Percentiles rank a stretch among this genome's conserved stretches.
phyloP scores from a whole-genome alignment of 64 coral and sea anemone genomes.

The Hydrozoanthus tunicans region DNA sequence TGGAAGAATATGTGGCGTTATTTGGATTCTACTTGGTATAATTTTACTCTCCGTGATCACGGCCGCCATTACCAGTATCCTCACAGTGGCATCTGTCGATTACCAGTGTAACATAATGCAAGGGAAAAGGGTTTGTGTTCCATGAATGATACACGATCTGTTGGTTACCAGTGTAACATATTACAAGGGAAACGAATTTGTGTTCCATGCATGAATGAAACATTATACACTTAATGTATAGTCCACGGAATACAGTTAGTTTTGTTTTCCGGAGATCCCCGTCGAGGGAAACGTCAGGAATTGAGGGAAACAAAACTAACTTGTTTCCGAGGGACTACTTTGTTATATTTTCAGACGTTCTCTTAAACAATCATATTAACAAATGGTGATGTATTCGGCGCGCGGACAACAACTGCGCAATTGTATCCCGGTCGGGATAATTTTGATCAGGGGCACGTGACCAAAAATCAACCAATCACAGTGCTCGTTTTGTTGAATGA shows the following conservation, averaged over 20 bases:
- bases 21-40: conserved; percentile 33
- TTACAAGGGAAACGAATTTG: conserved; percentile 39
- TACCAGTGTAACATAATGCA: conserved; percentile 31
- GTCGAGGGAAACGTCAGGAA: neutral
- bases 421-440: no score
- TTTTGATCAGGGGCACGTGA: neutral
- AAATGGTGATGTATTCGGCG: no score
- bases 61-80: conserved; percentile 53
- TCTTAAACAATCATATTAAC: no score
- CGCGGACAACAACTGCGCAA: no score
- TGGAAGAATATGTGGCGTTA: conserved; percentile 2
- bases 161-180: conserved; percentile 25
- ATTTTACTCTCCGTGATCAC: conserved; percentile 37
- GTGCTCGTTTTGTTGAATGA: no score
- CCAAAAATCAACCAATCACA: neutral
- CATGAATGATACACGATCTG: neutral
- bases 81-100: conserved; percentile 45
- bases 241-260: no score
- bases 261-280: neutral
- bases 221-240: no score
- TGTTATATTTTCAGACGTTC: no score
- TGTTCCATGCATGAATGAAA: neutral
- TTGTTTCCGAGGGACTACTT: no score
- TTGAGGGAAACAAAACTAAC: no score
- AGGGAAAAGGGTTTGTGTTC: conserved; percentile 31